Percentiles rank a stretch among this genome's conserved stretches.
phyloP scores from a whole-genome alignment of 2,888 invertebrate species.

The Caenorhabditis sp. region DNA sequence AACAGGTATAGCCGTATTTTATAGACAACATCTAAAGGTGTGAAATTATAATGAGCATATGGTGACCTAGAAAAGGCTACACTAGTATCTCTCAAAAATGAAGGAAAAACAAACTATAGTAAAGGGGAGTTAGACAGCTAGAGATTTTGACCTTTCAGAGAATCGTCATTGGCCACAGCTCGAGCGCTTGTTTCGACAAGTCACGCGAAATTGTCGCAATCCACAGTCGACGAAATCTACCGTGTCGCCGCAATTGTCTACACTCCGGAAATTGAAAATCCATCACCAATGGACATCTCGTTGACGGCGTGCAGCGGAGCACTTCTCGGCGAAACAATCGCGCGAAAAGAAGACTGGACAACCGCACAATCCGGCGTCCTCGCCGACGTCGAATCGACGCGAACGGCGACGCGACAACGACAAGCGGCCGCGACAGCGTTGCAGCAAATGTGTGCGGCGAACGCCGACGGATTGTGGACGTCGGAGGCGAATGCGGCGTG shows the following conservation, averaged over 20 bases:
- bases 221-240: conserved; percentile 39
- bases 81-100: too few relatives aligned
- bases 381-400: conserved; percentile 26
- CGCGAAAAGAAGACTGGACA: conserved; percentile 30
- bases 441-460: conserved; percentile 37
- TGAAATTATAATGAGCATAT: too few relatives aligned
- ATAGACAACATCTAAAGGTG: too few relatives aligned
- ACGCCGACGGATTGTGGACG: conserved; percentile 36
- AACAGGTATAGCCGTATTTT: too few relatives aligned
- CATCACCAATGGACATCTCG: conserved; percentile 34
- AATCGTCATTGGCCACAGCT: conserved; percentile 88
- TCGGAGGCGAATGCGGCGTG: conserved; percentile 27
- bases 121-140: too few relatives aligned
- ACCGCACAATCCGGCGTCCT: conserved; percentile 18
- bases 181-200: conserved; percentile 91
- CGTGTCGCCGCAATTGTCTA: conserved; percentile 37
- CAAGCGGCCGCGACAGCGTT: conserved; percentile 44
- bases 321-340: conserved; percentile 51
- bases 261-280: conserved; percentile 25
- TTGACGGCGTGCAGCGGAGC: conserved; percentile 47
- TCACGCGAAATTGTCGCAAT: conserved; percentile 72
- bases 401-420: conserved; percentile 14
- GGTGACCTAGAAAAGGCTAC: too few relatives aligned
- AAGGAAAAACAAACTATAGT: too few relatives aligned
- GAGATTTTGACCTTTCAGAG: conserved; percentile 76